Evolutionary conservation across 23 tunicate species (phyloP), one percentile per base, ranked within the genome.

Genomic region (Diplosoma virens): DNA sequence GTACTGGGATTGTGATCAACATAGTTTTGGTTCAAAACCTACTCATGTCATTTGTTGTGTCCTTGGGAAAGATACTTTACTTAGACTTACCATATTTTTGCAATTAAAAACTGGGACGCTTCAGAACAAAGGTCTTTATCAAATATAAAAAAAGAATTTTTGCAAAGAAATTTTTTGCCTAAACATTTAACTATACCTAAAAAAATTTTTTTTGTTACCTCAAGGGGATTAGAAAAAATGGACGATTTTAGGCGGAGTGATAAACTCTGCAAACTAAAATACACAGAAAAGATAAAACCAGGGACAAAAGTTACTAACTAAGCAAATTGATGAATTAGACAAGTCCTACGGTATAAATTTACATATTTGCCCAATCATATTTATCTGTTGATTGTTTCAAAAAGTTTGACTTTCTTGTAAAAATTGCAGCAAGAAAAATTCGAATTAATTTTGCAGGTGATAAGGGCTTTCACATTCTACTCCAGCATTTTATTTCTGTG

Each of bases 381-480:
- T 72, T 80, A 2, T 80, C 84, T 41, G 84, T 80, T 41, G 66
- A 73, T 28, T 25, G 29, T 41, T 80, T 80, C 37, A 23, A 46
- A 67, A 80, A 80, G 71, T 80, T 70, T 72, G 35, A 70, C 84
- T 31, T 80, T 70, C 4, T 71, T 33, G 64, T 80, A 80, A 80
- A 80, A 80, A 9, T 80, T 67, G 29, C 60, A 80, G 80, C 80
- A 80, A 63, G 80, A 80, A 50, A 48, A 45, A 80, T 80, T 28
- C 77, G 77, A 73, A 46, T 72, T 80, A 30, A 47, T 48, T 80
- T 80, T 80, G 54, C 80, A 72, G 2, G 84, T 80, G 81, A 68
- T 47, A 80, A 47, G 34, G 69, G 80, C 84, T 80, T 80, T 56
- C 66, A 80, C 84, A 52, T 80, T 80, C 84, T 70, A 80, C 84